Evolutionary conservation across 2,888 invertebrate species (phyloP).

Genomic region (Mamestra brassicae): DNA sequence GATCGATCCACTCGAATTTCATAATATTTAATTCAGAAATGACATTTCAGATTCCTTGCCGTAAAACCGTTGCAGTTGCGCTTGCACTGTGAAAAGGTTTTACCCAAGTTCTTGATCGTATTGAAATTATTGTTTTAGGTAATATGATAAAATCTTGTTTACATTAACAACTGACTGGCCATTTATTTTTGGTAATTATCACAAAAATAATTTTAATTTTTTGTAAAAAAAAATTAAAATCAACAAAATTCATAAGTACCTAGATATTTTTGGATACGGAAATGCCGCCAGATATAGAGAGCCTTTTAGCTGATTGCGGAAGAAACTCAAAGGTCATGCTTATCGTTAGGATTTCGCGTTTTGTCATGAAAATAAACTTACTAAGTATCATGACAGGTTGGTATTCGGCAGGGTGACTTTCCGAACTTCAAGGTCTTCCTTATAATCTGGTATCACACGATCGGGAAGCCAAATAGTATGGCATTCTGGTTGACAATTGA

Average conservation of each 20-base stretch:
- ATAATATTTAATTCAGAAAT: too few species aligned
- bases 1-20: too few species aligned
- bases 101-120: background rate
- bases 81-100: too few species aligned
- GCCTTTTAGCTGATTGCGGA: constrained; percentile 10
- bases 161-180: too few species aligned
- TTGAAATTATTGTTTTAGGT: background rate
- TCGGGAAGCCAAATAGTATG: constrained; percentile 13
- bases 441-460: constrained; percentile 25
- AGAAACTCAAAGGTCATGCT: constrained; percentile 50
- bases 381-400: constrained; percentile 20
- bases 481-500: background rate
- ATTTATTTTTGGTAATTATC: background rate
- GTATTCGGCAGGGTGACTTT: constrained; percentile 40
- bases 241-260: too few species aligned
- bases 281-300: constrained; percentile 1
- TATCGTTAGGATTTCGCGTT: constrained; percentile 36
- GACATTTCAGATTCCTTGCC: background rate
- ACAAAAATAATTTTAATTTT: too few species aligned
- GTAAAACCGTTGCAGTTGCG: too few species aligned
- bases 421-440: constrained; percentile 43
- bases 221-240: background rate
- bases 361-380: constrained; percentile 38
- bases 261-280: constrained; percentile 9
- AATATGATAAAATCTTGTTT: background rate